Percentiles rank a stretch among this genome's conserved stretches.
Conservation (phyloP, 2,113 vertebrate species). For the Arenaria interpres region DNA sequence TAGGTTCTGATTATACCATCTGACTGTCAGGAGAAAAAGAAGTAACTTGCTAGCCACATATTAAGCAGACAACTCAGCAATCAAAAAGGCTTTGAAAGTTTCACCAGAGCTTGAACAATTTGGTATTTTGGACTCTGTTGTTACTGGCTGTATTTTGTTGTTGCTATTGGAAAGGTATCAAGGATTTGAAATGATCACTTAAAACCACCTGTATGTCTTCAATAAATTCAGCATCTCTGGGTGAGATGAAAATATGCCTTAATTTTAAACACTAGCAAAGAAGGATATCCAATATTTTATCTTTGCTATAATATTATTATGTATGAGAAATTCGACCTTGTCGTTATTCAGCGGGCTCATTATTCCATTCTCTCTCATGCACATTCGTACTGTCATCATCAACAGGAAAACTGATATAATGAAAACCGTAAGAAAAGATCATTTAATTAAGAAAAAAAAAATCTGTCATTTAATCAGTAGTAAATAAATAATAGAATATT, state of each 20-base stretch:
- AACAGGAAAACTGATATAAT: not conserved
- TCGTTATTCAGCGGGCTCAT: not conserved
- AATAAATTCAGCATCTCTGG: not conserved
- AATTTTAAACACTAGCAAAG: not conserved
- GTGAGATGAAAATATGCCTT: not conserved
- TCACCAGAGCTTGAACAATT: slow-evolving; percentile 18
- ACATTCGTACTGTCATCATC: not conserved
- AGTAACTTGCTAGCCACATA: not conserved
- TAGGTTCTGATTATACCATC: slow-evolving; percentile 28
- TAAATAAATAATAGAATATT: slow-evolving; percentile 13
- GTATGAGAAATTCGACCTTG: not conserved
- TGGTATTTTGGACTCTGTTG: not conserved
- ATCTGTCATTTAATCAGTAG: not conserved
- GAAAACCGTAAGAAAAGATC: not conserved
- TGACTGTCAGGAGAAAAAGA: slow-evolving; percentile 18
- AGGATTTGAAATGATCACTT: slow-evolving; percentile 7
- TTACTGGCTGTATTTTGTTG: not conserved
- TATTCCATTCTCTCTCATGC: not conserved
- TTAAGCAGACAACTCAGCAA: slow-evolving; percentile 1
- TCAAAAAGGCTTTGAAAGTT: slow-evolving; percentile 21
- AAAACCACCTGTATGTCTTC: not conserved
- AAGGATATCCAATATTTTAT: not conserved
- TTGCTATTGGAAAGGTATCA: not conserved
- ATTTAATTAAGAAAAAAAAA: not conserved
- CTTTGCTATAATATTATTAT: not conserved